phyloP scores from a whole-genome alignment of 2,888 invertebrate species.

The Polydesmus complanatus region DNA sequence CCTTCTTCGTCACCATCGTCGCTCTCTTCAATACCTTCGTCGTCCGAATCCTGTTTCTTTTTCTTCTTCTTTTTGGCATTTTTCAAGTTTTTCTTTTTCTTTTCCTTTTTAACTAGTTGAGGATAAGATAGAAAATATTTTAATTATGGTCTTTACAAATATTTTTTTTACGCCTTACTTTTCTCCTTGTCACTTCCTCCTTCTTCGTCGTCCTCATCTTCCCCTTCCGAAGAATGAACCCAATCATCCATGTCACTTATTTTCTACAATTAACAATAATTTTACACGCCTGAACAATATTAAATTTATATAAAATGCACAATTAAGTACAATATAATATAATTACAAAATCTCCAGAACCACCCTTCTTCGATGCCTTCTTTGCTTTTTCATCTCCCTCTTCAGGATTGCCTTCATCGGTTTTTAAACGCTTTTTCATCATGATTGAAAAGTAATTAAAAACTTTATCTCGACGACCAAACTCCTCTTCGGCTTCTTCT shows the following conservation, averaged over 20 bases:
- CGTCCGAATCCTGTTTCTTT: slow-evolving; percentile 47
- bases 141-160: not conserved
- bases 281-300: not conserved
- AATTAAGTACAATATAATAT: not conserved
- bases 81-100: slow-evolving; percentile 47
- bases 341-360: slow-evolving; percentile 15
- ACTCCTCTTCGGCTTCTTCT: slow-evolving; percentile 97
- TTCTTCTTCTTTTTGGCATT: slow-evolving; percentile 51
- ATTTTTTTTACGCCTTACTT: not conserved
- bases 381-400: slow-evolving; percentile 30
- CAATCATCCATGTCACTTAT: slow-evolving; percentile 91
- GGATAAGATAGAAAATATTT: not conserved
- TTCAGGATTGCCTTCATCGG: slow-evolving; percentile 42
- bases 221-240: slow-evolving; percentile 63
- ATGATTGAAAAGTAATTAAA: slow-evolving; percentile 91
- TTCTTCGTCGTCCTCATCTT: slow-evolving; percentile 51
- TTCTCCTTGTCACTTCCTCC: slow-evolving; percentile 43
- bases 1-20: slow-evolving; percentile 97
- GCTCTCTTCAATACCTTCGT: slow-evolving; percentile 84
- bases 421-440: slow-evolving; percentile 70
- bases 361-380: slow-evolving; percentile 50
- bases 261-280: slow-evolving; percentile 46
- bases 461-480: slow-evolving; percentile 84
- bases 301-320: not conserved
- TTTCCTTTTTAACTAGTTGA: slow-evolving; percentile 13